Conservation (phyloP, 1,140 invertebrate species). For the Macrostomum lignano region DNA sequence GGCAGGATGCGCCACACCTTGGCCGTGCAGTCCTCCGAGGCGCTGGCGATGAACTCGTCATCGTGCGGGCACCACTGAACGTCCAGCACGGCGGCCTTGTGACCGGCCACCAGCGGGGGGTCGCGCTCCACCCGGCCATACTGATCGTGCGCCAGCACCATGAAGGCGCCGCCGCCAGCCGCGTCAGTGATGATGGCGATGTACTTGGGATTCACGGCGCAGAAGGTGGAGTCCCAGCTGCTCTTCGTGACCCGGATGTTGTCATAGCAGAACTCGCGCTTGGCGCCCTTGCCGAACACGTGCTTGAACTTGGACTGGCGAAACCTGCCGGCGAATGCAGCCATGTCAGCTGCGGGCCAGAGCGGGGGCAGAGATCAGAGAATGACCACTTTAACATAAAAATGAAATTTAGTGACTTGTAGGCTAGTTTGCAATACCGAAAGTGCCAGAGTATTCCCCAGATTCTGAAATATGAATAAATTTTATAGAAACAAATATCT, state of each 20-base stretch:
- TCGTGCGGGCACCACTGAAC: constrained; percentile 97
- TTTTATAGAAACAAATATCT: too few relatives aligned
- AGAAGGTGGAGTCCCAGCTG: constrained; percentile 92
- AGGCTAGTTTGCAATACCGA: too few relatives aligned
- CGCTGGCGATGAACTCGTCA: constrained; percentile 85
- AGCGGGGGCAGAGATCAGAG: too few relatives aligned
- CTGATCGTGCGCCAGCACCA: constrained; percentile 75
- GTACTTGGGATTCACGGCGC: constrained; percentile 92
- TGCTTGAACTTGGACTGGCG: constrained; percentile 76
- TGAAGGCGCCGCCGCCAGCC: constrained; percentile 85
- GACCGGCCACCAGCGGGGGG: constrained; percentile 73
- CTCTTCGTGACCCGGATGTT: constrained; percentile 90
- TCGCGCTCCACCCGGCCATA: constrained; percentile 70
- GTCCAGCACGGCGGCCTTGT: constrained; percentile 86
- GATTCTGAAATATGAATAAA: too few relatives aligned
- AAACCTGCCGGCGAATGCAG: too few relatives aligned
- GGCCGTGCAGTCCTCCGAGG: constrained; percentile 85
- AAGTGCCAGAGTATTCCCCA: too few relatives aligned
- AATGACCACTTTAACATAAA: too few relatives aligned
- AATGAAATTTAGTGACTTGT: too few relatives aligned
- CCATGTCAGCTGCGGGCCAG: too few relatives aligned
- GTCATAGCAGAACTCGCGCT: constrained; percentile 92
- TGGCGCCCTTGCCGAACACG: constrained; percentile 78
- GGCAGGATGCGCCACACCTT: constrained; percentile 79
- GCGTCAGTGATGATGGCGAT: constrained; percentile 92